phyloP scores from a whole-genome alignment of 2,113 vertebrate genomes.

The Choloepus hoffmanni region DNA sequence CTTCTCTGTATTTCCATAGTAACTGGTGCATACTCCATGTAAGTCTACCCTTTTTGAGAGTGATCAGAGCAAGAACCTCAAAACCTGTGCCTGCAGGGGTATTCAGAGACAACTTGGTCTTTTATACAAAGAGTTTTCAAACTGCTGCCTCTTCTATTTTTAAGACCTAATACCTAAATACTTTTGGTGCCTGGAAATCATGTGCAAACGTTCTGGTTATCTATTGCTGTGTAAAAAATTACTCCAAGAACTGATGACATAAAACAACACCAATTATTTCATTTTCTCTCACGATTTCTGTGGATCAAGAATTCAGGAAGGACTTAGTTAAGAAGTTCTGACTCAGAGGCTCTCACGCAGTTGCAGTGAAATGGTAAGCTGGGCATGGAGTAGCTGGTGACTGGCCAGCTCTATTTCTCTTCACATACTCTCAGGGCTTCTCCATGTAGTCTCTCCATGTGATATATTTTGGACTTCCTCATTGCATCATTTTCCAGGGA shows the following conservation, averaged over 20 bases:
- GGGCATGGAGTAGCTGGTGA: no score
- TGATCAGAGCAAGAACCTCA: neutral
- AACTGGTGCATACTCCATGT: neutral
- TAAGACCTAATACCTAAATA: neutral
- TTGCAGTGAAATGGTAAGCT: neutral
- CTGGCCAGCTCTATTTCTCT: neutral
- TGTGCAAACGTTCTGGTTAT: neutral
- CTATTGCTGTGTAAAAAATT: neutral
- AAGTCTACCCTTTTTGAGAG: neutral
- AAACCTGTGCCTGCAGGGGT: neutral
- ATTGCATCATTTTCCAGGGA: neutral
- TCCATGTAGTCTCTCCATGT: neutral
- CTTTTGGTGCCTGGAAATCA: conserved; percentile 15
- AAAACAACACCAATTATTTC: neutral
- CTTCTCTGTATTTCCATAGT: neutral
- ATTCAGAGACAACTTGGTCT: neutral
- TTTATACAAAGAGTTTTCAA: neutral
- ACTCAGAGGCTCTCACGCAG: neutral
- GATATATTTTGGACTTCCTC: neutral
- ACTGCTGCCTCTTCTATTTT: neutral
- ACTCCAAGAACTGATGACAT: neutral
- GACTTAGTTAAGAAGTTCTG: neutral
- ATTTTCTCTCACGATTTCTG: neutral
- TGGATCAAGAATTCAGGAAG: neutral
- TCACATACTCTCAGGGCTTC: neutral